These are phyloP conservation scores for Leptocoma aspasia DNA, from an alignment of 2,113 vertebrate genomes.

Conservation along the genomic window DNA sequence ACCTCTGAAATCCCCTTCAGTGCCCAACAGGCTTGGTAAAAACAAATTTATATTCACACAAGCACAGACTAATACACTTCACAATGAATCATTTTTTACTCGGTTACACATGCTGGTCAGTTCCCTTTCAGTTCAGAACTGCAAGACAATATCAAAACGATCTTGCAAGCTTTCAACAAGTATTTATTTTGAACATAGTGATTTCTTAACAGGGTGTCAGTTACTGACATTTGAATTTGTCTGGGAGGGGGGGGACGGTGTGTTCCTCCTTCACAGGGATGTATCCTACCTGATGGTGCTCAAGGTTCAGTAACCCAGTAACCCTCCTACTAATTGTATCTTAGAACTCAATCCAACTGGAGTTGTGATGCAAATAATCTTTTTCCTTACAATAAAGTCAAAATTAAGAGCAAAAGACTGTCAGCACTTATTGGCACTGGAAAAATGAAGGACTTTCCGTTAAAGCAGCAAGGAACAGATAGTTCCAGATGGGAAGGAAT, in stretches of 20 bases:
- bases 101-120: neutral
- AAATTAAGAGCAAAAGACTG: neutral
- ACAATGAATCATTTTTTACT: neutral
- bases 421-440: neutral
- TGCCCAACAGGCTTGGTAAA: neutral
- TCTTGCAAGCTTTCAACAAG: neutral
- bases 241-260: slow-evolving; percentile 65
- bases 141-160: neutral
- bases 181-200: neutral
- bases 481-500: neutral
- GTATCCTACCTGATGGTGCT: neutral
- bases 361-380: neutral
- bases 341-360: neutral
- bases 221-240: neutral
- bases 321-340: neutral
- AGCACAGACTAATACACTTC: neutral
- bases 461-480: neutral
- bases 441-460: neutral
- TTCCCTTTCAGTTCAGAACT: neutral
- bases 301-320: neutral
- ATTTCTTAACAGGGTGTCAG: neutral
- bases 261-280: neutral
- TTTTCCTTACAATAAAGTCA: neutral
- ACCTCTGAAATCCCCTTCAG: neutral
- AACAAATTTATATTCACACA: neutral